These are phyloP conservation scores for Corynorhinus townsendii DNA, from an alignment of 2,113 vertebrate species.

Conservation along the genomic window DNA sequence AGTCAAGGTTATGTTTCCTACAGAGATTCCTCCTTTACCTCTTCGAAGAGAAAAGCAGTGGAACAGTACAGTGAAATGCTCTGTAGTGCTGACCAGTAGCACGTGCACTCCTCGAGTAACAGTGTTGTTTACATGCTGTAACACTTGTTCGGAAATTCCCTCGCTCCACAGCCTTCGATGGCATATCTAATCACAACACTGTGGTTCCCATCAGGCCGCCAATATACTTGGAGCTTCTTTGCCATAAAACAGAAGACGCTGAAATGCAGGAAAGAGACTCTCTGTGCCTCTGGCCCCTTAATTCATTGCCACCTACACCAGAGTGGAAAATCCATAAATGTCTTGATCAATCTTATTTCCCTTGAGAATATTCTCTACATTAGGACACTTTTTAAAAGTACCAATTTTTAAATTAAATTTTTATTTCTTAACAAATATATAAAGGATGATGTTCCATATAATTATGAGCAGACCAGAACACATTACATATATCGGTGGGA, in stretches of 20 bases:
- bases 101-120: neutral
- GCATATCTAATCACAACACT: neutral
- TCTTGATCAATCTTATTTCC: slow-evolving; percentile 43
- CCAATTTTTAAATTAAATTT: slow-evolving; percentile 46
- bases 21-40: neutral
- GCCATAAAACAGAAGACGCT: neutral
- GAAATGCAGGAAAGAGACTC: neutral
- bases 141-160: neutral
- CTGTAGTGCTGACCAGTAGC: neutral
- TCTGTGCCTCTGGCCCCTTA: neutral
- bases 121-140: neutral
- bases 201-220: neutral
- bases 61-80: neutral
- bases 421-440: slow-evolving; percentile 26
- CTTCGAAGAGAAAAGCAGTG: slow-evolving; percentile 7
- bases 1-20: slow-evolving; percentile 43
- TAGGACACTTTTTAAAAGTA: slow-evolving; percentile 30
- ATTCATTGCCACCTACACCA: neutral
- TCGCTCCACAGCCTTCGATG: neutral
- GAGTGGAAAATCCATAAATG: slow-evolving; percentile 1
- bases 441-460: neutral
- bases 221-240: neutral
- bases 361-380: slow-evolving; percentile 17
- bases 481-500: neutral
- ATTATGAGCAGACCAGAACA: neutral